Conservation (phyloP, 1,140 invertebrate species). For the Luehdorfia chinensis region DNA sequence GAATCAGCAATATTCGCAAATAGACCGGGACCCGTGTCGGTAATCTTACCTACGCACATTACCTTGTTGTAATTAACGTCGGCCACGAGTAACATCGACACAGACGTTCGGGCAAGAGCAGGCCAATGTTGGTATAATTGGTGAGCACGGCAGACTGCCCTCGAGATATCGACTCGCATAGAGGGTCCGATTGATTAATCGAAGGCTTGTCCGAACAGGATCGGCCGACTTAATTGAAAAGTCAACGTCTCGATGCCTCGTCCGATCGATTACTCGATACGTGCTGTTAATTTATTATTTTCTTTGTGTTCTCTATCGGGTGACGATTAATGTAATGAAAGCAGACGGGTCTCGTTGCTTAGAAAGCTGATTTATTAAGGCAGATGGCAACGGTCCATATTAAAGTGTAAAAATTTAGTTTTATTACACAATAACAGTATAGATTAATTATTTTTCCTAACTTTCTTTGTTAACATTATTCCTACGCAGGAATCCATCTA, state of each 20-base stretch:
- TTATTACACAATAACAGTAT: too few species aligned
- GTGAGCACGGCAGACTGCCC: constrained; percentile 31
- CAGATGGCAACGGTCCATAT: too few species aligned
- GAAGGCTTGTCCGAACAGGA: constrained; percentile 50
- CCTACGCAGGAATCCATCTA: too few species aligned
- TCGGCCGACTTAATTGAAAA: constrained; percentile 53
- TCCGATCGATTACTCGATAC: constrained; percentile 46
- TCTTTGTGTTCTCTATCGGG: constrained; percentile 27
- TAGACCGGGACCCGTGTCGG: background rate
- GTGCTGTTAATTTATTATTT: constrained; percentile 49
- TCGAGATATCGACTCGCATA: constrained; percentile 30
- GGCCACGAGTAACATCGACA: constrained; percentile 2
- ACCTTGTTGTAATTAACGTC: constrained; percentile 15
- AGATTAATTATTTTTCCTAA: too few species aligned
- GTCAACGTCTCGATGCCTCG: constrained; percentile 55
- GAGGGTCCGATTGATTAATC: constrained; percentile 58
- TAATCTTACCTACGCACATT: constrained; percentile 14
- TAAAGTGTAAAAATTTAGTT: too few species aligned
- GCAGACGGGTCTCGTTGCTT: background rate
- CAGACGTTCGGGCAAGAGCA: constrained; percentile 3
- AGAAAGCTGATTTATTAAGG: too few species aligned
- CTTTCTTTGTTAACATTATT: too few species aligned
- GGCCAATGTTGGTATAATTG: constrained; percentile 28
- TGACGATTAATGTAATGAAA: constrained; percentile 22
- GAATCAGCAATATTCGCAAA: too few species aligned